Percentiles rank a stretch among this genome's conserved stretches.
phyloP scores from a whole-genome alignment of 1,140 invertebrate species.

The Sycophila sp. region DNA sequence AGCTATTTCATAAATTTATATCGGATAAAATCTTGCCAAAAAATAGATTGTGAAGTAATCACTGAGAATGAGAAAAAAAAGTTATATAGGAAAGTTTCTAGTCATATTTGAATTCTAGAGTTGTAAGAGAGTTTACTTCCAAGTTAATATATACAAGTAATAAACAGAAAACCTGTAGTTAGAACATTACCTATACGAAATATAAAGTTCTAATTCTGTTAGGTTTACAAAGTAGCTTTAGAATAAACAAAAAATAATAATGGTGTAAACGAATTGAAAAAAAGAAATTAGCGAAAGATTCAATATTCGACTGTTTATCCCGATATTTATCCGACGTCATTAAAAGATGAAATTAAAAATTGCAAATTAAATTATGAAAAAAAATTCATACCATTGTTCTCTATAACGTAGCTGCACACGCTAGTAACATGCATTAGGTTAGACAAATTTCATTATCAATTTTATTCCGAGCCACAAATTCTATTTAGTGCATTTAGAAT shows the following conservation, averaged over 20 bases:
- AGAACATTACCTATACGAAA: conserved; percentile 42
- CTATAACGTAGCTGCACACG: conserved; percentile 12
- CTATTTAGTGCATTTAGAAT: conserved; percentile 31
- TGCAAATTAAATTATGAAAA: neutral
- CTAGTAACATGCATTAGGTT: conserved; percentile 12
- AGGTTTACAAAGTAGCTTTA: conserved; percentile 45
- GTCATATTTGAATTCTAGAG: conserved; percentile 52
- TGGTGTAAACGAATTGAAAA: conserved; percentile 18
- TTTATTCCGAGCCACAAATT: conserved; percentile 37
- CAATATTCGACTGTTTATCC: conserved; percentile 36
- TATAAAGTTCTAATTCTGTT: conserved; percentile 48
- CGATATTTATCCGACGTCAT: conserved; percentile 17
- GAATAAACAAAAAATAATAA: neutral
- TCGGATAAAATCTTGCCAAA: conserved; percentile 56
- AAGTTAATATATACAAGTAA: conserved; percentile 43
- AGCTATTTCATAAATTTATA: conserved; percentile 62
- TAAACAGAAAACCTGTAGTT: conserved; percentile 42
- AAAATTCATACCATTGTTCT: conserved; percentile 14
- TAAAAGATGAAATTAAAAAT: conserved; percentile 12
- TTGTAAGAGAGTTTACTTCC: conserved; percentile 51
- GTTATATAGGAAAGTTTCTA: conserved; percentile 51
- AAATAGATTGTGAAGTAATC: conserved; percentile 43
- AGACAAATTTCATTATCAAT: conserved; percentile 29
- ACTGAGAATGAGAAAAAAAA: conserved; percentile 12
- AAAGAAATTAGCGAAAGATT: conserved; percentile 19